phyloP scores from a whole-genome alignment of 2,113 vertebrate species.

The Dryoscopus gambensis region DNA sequence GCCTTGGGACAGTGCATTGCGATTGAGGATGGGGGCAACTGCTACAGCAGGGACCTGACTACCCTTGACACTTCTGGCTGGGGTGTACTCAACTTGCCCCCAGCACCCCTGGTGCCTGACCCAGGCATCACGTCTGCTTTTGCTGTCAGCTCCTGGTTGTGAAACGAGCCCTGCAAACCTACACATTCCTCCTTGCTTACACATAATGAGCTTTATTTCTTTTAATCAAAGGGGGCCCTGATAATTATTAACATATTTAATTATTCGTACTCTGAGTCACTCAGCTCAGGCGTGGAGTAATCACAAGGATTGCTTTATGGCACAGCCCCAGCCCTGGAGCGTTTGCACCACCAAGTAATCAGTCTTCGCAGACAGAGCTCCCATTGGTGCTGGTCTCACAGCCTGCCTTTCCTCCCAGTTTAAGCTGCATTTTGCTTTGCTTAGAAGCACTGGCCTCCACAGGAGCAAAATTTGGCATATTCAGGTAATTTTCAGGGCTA shows the following conservation, averaged over 20 bases:
- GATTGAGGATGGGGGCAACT: not conserved
- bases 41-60: not conserved
- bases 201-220: slow-evolving; percentile 32
- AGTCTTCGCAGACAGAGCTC: not conserved
- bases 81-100: not conserved
- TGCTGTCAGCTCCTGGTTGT: not conserved
- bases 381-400: not conserved
- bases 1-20: fast-evolving
- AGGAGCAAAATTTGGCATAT: not conserved
- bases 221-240: slow-evolving; percentile 42
- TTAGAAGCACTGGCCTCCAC: not conserved
- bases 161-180: not conserved
- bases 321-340: not conserved
- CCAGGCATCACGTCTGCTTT: fast-evolving
- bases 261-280: slow-evolving; percentile 53
- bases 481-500: not conserved
- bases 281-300: not conserved
- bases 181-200: slow-evolving; percentile 24
- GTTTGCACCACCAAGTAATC: not conserved
- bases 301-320: not conserved
- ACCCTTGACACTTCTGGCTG: not conserved
- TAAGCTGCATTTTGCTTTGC: not conserved
- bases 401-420: not conserved
- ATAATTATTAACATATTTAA: slow-evolving; percentile 67
- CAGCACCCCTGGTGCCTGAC: fast-evolving